These are phyloP conservation scores for Athripsodes cinereus DNA, from an alignment of 2,888 invertebrate genomes.

Conservation along the genomic window DNA sequence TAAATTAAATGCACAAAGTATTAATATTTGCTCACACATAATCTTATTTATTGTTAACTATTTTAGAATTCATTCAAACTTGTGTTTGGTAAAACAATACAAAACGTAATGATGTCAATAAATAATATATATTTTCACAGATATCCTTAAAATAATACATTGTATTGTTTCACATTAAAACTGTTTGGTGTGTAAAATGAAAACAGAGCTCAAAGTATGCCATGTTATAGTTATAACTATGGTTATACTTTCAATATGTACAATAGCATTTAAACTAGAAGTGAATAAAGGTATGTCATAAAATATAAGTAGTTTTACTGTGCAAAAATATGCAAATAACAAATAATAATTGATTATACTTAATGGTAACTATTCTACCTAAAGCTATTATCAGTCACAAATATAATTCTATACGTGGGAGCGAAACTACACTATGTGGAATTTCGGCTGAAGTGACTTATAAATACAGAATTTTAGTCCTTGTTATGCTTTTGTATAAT, in stretches of 20 bases:
- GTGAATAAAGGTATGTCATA: constrained; percentile 22
- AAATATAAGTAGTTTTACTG: no score
- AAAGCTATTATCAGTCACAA: no score
- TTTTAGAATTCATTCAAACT: neutral
- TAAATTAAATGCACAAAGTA: neutral
- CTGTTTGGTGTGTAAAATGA: neutral
- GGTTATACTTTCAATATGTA: neutral
- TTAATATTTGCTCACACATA: neutral
- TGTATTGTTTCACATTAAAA: neutral
- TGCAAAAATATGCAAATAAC: no score
- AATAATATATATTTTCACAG: neutral
- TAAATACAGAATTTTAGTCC: no score
- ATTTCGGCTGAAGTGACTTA: no score
- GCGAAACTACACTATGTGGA: no score
- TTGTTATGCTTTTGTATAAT: no score
- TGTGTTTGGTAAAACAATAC: neutral
- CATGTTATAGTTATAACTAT: constrained; percentile 7
- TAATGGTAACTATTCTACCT: no score
- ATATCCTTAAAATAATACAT: no score
- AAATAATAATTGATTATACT: no score
- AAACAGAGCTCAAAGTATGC: constrained; percentile 17
- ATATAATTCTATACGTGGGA: no score
- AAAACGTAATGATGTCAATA: neutral
- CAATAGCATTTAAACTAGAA: constrained; percentile 25
- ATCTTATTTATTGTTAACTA: neutral